Conservation (phyloP, 2,888 invertebrate genomes). For the Drosophila prolongata region DNA sequence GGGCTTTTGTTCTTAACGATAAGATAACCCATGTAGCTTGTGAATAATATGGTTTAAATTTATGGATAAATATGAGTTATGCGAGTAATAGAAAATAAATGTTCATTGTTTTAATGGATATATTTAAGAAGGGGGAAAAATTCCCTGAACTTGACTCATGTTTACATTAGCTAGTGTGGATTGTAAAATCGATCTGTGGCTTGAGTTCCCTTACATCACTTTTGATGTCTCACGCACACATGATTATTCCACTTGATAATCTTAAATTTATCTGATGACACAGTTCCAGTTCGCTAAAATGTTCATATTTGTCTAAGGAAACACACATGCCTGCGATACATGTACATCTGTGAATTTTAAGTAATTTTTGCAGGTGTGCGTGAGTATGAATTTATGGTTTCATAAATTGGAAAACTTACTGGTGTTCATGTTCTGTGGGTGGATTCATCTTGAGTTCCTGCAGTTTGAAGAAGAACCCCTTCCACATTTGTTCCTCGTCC, state of each 20-base stretch:
- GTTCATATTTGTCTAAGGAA: constrained; percentile 16
- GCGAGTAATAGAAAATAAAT: too few species aligned
- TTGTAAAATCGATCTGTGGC: constrained; percentile 26
- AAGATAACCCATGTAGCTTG: neutral
- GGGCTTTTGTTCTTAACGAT: neutral
- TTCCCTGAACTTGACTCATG: constrained; percentile 23
- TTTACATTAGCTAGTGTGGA: constrained; percentile 6
- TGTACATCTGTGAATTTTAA: constrained; percentile 11
- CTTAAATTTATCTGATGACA: constrained; percentile 25
- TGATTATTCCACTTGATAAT: constrained; percentile 10
- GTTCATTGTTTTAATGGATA: neutral
- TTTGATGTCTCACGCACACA: constrained; percentile 21
- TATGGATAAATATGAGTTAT: neutral
- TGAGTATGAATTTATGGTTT: constrained; percentile 10
- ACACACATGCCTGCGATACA: constrained; percentile 15
- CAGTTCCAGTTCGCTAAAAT: constrained; percentile 19
- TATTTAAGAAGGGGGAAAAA: constrained; percentile 3
- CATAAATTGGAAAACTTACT: constrained; percentile 85
- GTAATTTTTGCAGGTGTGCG: constrained; percentile 9
- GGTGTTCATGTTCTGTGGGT: constrained; percentile 88
- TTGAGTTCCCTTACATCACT: constrained; percentile 22
- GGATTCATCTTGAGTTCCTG: constrained; percentile 87
- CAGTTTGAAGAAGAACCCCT: constrained; percentile 89
- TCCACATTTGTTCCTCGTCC: constrained; percentile 92
- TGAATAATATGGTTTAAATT: neutral